These are phyloP conservation scores for Pasiphila rectangulata DNA, from an alignment of 2,888 invertebrate genomes.

Conservation along the genomic window DNA sequence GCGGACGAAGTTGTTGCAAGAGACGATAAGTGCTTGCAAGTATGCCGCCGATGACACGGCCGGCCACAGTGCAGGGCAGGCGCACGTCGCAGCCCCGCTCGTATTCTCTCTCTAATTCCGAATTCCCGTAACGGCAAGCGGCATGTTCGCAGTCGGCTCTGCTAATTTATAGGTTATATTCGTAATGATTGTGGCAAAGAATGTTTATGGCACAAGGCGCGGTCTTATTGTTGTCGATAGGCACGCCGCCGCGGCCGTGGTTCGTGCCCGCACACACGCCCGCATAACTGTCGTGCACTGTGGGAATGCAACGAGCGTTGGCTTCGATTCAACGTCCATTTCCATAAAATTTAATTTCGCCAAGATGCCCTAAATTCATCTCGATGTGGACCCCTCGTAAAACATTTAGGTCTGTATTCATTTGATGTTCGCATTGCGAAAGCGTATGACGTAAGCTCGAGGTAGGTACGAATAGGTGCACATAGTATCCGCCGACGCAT, in stretches of 20 bases:
- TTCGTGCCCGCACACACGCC: slow-evolving; percentile 60
- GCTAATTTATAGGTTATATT: slow-evolving; percentile 78
- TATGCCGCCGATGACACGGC: slow-evolving; percentile 44
- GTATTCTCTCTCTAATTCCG: slow-evolving; percentile 50
- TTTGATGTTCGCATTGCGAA: slow-evolving; percentile 47
- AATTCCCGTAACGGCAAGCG: slow-evolving; percentile 57
- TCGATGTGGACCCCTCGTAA: slow-evolving; percentile 51
- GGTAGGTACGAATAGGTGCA: slow-evolving; percentile 26
- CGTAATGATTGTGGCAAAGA: slow-evolving; percentile 75
- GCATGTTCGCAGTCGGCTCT: slow-evolving; percentile 59
- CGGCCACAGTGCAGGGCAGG: slow-evolving; percentile 8
- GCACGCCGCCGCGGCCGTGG: slow-evolving; percentile 46
- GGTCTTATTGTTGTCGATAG: slow-evolving; percentile 75
- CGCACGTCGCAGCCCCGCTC: slow-evolving; percentile 19
- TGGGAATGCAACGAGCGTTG: slow-evolving; percentile 65
- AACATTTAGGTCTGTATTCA: slow-evolving; percentile 32
- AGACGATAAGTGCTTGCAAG: slow-evolving; percentile 38
- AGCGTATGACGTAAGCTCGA: slow-evolving; percentile 44
- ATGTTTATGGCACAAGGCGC: slow-evolving; percentile 75
- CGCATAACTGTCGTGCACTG: slow-evolving; percentile 64
- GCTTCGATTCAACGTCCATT: slow-evolving; percentile 72
- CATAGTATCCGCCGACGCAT: slow-evolving; percentile 22
- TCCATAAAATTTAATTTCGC: slow-evolving; percentile 74
- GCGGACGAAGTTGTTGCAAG: slow-evolving; percentile 29
- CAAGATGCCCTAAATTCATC: slow-evolving; percentile 57